phyloP scores from a whole-genome alignment of 2,888 invertebrate species.

The Drosophila anceps region DNA sequence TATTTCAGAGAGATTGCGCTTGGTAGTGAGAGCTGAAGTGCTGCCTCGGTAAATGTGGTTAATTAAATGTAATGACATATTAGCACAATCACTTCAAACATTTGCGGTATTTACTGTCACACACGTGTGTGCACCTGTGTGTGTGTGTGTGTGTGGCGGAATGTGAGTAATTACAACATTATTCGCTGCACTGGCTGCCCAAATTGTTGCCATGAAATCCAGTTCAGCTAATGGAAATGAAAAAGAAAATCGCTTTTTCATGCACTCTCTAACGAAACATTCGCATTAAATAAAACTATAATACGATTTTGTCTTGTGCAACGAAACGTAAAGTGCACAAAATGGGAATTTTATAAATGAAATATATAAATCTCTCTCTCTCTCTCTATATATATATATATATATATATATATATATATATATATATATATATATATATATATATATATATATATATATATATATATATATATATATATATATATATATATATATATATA shows the following conservation, averaged over 20 bases:
- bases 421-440: not conserved
- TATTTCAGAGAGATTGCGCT: not conserved
- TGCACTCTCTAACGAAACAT: slow-evolving; percentile 31
- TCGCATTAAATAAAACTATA: slow-evolving; percentile 17
- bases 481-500: not conserved
- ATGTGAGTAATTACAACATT: slow-evolving; percentile 24
- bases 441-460: not conserved
- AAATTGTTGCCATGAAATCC: slow-evolving; percentile 19
- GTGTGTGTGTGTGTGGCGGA: not conserved
- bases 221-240: slow-evolving; percentile 34
- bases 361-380: slow-evolving; percentile 8
- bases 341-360: slow-evolving; percentile 16
- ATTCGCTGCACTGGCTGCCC: slow-evolving; percentile 20
- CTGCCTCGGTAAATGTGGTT: slow-evolving; percentile 64
- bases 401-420: not conserved
- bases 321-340: slow-evolving; percentile 29
- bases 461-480: not conserved
- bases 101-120: slow-evolving; percentile 32
- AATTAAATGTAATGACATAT: slow-evolving; percentile 77
- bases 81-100: slow-evolving; percentile 58
- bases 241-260: slow-evolving; percentile 49
- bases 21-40: not conserved
- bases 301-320: slow-evolving; percentile 26
- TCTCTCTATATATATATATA: not conserved
- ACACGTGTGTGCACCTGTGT: not conserved